Evolutionary conservation across 2,797 vertebrate species (phyloP).

Genomic region (Coendou prehensilis): DNA sequence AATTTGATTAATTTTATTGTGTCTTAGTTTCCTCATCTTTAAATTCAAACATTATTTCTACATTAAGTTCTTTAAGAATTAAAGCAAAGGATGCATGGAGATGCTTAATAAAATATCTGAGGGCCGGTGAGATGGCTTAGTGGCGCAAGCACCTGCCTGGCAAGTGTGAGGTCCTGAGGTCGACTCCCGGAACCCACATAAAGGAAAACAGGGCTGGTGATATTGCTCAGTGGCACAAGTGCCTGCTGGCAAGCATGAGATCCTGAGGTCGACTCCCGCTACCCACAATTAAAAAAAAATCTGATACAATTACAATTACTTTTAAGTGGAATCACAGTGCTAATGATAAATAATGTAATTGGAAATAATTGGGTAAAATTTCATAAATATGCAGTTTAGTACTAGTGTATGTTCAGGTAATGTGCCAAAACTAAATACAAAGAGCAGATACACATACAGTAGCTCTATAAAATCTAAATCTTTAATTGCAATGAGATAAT

Average conservation of each 20-base stretch:
- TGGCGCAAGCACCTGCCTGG: too few relatives aligned
- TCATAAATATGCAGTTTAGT: not conserved
- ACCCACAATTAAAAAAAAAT: not conserved
- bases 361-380: not conserved
- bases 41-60: slow-evolving; percentile 31
- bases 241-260: too few relatives aligned
- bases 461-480: not conserved
- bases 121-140: too few relatives aligned
- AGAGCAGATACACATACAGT: not conserved
- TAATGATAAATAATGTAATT: not conserved
- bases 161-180: too few relatives aligned
- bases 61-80: not conserved
- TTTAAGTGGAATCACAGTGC: not conserved
- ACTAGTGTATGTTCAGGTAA: not conserved
- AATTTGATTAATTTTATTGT: not conserved
- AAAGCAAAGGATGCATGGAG: not conserved
- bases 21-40: not conserved
- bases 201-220: too few relatives aligned
- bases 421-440: not conserved
- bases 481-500: not conserved
- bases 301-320: not conserved
- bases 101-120: not conserved
- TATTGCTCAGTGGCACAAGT: too few relatives aligned
- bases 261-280: too few relatives aligned
- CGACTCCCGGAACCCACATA: too few relatives aligned